Evolutionary conservation across 2,888 invertebrate genomes (phyloP).

Genomic region (Sphaeridia pumilis): DNA sequence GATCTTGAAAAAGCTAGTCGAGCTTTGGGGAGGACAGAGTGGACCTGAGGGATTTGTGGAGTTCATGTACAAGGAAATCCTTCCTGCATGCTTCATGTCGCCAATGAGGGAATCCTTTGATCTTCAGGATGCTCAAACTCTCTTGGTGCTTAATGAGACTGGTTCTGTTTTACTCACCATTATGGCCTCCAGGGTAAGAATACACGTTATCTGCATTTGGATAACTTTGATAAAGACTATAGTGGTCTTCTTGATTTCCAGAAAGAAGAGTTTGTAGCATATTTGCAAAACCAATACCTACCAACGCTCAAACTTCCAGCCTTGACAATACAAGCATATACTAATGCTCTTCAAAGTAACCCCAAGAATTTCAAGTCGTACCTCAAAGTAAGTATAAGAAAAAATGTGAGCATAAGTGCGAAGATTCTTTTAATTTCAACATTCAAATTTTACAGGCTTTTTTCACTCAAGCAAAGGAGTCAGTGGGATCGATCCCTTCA

Average conservation of each 20-base stretch:
- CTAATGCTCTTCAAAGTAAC: conserved; percentile 41
- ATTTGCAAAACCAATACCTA: conserved; percentile 41
- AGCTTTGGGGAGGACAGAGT: conserved; percentile 43
- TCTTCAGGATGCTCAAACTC: conserved; percentile 44
- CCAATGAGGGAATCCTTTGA: conserved; percentile 45
- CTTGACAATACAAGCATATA: conserved; percentile 41
- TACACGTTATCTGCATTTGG: no score
- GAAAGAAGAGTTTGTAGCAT: conserved; percentile 43
- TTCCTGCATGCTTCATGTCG: conserved; percentile 46
- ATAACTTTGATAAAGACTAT: background rate
- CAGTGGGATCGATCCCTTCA: no score
- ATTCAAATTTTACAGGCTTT: conserved; percentile 24
- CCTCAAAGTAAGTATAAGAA: conserved; percentile 43
- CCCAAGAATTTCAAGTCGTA: conserved; percentile 42
- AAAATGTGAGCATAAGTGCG: no score
- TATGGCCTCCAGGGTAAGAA: conserved; percentile 36
- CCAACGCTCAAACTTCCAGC: conserved; percentile 41
- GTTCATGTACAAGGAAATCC: conserved; percentile 44
- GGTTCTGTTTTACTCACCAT: conserved; percentile 38
- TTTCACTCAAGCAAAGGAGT: conserved; percentile 23
- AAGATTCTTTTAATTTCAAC: no score
- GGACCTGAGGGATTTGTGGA: conserved; percentile 43
- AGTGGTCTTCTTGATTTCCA: no score
- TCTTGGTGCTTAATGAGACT: conserved; percentile 40
- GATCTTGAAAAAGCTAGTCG: conserved; percentile 43